Evolutionary conservation across 2,113 vertebrate genomes (phyloP).

Genomic region (Hiodon tergisus): DNA sequence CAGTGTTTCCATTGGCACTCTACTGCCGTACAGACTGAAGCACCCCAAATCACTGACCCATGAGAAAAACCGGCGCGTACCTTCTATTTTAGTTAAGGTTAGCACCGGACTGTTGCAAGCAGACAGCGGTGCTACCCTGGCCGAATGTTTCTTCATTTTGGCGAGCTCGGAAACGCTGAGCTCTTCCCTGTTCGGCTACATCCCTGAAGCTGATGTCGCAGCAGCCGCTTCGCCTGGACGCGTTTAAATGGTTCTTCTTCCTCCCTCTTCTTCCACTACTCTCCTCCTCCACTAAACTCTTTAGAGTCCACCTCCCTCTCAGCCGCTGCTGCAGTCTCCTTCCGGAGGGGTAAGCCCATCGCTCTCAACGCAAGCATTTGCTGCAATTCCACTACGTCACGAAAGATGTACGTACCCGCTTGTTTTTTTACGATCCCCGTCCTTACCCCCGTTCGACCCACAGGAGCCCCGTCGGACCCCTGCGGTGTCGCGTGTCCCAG

Average conservation of each 20-base stretch:
- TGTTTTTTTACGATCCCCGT: not conserved
- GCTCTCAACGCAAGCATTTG: conserved; percentile 48
- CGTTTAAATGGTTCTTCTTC: conserved; percentile 29
- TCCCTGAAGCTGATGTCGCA: conserved; percentile 64
- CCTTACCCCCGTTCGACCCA: conserved; percentile 4
- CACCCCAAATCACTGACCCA: too few relatives aligned
- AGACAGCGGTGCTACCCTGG: conserved; percentile 88
- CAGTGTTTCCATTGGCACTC: too few relatives aligned
- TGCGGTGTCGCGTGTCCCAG: not conserved
- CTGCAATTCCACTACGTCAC: conserved; percentile 60
- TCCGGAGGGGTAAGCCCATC: conserved; percentile 40
- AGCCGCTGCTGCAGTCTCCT: conserved; percentile 36
- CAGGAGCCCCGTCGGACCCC: conserved; percentile 5
- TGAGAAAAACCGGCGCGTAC: conserved; percentile 55
- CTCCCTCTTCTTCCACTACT: conserved; percentile 23
- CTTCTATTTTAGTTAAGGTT: conserved; percentile 95
- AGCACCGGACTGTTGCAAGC: conserved; percentile 94
- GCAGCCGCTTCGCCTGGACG: conserved; percentile 35
- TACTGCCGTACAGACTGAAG: too few relatives aligned
- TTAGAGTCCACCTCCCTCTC: not conserved
- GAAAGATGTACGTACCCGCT: conserved; percentile 10
- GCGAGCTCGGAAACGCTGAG: conserved; percentile 71
- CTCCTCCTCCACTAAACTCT: not conserved
- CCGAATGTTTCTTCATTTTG: conserved; percentile 94
- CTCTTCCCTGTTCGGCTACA: conserved; percentile 77